Evolutionary conservation across 2,113 vertebrate species (phyloP), one percentile per base, ranked within the genome.

Genomic region (Onychostruthus taczanowskii): DNA sequence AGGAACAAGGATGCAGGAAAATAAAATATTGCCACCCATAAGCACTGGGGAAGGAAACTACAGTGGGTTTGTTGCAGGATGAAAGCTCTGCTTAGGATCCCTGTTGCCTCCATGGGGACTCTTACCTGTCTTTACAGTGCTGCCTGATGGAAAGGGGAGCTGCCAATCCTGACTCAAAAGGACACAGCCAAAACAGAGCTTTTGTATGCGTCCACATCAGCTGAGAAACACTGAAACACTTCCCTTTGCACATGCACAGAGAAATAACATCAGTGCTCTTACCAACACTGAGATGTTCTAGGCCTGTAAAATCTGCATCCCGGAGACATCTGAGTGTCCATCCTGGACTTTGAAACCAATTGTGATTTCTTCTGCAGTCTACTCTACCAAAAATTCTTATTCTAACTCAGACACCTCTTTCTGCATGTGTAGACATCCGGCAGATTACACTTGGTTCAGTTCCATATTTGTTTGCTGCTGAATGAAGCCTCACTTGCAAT

Each of bases 1-100:
- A 96, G 78, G 89, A 95, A 16, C 53, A 69, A 97, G 69, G 56
- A 84, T 86, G 86, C 85, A 96, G 84, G 73, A 97, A 94, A 96
- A 87, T 87, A 97, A 94, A 96, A 87, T 87, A 27, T 90, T 96
- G 59, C 64, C 81, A 84, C 16, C 61, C 47, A 58, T 96, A 94
- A 96, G 61, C 83, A 64, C 64, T 92, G 91, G 93, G 88, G 90
- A 94, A 96, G 64, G 79, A 73, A 97, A 76, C 35, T 75, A 83
- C 56, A 91, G 86, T 74, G 96, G 90, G 75, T 50, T 92, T 81
- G 50, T 64, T 85, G 59, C 62, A 95, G 76, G 56, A 47, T 4
- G 19, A 95, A 96, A 95, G 56, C 33, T 88, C 73, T 82, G 16
- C 79, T 87, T 56, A 80, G 64, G 49, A 47, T 72, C 66, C 31